Evolutionary conservation across 2,888 invertebrate species (phyloP), one percentile per base, ranked within the genome.

Genomic region (Chrysolina haemoptera): DNA sequence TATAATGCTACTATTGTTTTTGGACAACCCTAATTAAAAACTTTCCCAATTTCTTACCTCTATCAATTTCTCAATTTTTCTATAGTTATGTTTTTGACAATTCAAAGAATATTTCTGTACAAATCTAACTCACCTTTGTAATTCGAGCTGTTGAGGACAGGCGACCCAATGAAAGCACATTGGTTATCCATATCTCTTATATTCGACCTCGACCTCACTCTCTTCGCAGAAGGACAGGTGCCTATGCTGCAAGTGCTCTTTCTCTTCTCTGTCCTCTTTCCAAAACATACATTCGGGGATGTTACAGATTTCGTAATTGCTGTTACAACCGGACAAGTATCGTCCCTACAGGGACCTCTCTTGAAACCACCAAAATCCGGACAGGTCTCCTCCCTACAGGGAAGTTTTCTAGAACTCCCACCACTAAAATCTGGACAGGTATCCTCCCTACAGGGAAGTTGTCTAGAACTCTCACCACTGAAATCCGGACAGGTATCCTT

Each of bases 101-200:
- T n/a, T n/a, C n/a, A n/a, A n/a, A n/a, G n/a, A n/a, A n/a, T n/a
- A n/a, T n/a, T 12, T 12, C 2, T 10, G 41, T 5, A 59, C 12
- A n/a, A 5, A 67, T n/a, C 27, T 50, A 59, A 59, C 27, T 71
- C 68, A 73, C 72, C 40, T 66, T 62, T 62, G 27, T 63, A 65
- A 63, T 62, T 66, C 10, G 65, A 59, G 35, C 62, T 3, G 35
- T 71, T 43, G 18, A 77, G 40, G 10, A 80, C 20, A 0, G 81
- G 81, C 0, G 80, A 81, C n/a, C 81, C 81, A 40, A 80, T 68
- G 48, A 80, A 80, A 16, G 80, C 80, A 53, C 81, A 80, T 59
- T 81, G 81, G 67, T 79, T 79, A 46, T 78, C 63, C 20, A 70
- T 68, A 43, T 76, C 76, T 27, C 68, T 74, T 16, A 59, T 50